These are phyloP conservation scores for Orchesella flavescens DNA, from an alignment of 2,888 invertebrate species.

Conservation along the genomic window DNA sequence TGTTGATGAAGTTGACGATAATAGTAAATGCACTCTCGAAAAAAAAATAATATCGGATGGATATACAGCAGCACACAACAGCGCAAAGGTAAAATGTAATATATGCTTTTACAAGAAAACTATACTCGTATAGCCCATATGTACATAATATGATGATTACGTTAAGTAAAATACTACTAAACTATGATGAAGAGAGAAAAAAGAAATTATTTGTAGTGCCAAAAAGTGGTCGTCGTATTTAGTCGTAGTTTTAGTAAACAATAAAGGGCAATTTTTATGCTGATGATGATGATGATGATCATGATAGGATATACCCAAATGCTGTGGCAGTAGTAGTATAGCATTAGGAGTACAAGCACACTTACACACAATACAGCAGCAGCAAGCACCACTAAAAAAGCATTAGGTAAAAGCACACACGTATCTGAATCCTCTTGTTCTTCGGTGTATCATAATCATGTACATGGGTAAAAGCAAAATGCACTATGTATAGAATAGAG, in stretches of 20 bases:
- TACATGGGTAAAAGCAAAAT: too few species aligned
- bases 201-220: slow-evolving; percentile 45
- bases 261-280: slow-evolving; percentile 61
- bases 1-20: slow-evolving; percentile 36
- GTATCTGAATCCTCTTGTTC: too few species aligned
- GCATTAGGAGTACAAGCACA: too few species aligned
- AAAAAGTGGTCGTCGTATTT: slow-evolving; percentile 60
- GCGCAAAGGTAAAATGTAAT: too few species aligned
- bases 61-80: too few species aligned
- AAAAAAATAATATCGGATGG: slow-evolving; percentile 22
- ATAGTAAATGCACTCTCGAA: slow-evolving; percentile 48
- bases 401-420: too few species aligned
- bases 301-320: slow-evolving; percentile 46
- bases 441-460: too few species aligned
- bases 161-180: slow-evolving; percentile 23
- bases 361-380: too few species aligned
- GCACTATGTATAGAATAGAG: too few species aligned
- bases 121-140: not conserved
- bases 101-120: slow-evolving; percentile 1
- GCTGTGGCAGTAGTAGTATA: slow-evolving; percentile 9
- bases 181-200: slow-evolving; percentile 52
- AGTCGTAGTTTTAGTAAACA: slow-evolving; percentile 65
- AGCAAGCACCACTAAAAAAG: too few species aligned
- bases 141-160: too few species aligned
- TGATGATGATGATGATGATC: slow-evolving; percentile 47